Evolutionary conservation across 2,113 vertebrate genomes (phyloP).

Genomic region (Sander vitreus): DNA sequence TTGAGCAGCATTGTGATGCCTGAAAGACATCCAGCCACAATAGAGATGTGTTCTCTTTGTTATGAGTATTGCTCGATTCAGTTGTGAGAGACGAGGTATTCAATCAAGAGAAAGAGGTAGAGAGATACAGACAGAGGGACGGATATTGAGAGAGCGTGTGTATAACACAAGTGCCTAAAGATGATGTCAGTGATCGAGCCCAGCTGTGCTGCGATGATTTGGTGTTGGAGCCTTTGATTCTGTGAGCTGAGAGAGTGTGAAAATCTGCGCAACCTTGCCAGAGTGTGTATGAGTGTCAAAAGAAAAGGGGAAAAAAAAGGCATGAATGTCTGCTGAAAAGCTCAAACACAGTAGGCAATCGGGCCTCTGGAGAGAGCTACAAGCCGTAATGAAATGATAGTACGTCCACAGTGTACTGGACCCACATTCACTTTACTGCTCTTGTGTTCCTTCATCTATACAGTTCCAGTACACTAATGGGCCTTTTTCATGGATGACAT

Average conservation of each 20-base stretch:
- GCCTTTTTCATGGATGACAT: background rate
- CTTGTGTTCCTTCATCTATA: background rate
- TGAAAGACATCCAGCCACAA: slow-evolving; percentile 55
- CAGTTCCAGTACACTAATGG: background rate
- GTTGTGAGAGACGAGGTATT: slow-evolving; percentile 10
- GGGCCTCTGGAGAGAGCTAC: slow-evolving; percentile 5
- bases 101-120: slow-evolving; percentile 28
- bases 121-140: background rate
- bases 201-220: slow-evolving; percentile 59
- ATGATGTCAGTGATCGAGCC: slow-evolving; percentile 47
- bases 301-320: background rate
- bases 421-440: background rate
- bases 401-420: background rate
- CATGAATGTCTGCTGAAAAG: background rate
- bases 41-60: slow-evolving; percentile 64
- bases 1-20: slow-evolving; percentile 39
- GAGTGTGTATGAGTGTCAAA: slow-evolving; percentile 22
- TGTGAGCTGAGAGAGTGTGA: slow-evolving; percentile 48
- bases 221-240: slow-evolving; percentile 38
- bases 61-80: slow-evolving; percentile 46
- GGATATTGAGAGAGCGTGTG: slow-evolving; percentile 3
- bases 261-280: slow-evolving; percentile 38
- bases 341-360: background rate
- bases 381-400: slow-evolving; percentile 1
- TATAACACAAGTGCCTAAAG: slow-evolving; percentile 2